Base-by-base conservation (phyloP, 2,797 vertebrate genomes). In the Acipenser transmontanus region DNA sequence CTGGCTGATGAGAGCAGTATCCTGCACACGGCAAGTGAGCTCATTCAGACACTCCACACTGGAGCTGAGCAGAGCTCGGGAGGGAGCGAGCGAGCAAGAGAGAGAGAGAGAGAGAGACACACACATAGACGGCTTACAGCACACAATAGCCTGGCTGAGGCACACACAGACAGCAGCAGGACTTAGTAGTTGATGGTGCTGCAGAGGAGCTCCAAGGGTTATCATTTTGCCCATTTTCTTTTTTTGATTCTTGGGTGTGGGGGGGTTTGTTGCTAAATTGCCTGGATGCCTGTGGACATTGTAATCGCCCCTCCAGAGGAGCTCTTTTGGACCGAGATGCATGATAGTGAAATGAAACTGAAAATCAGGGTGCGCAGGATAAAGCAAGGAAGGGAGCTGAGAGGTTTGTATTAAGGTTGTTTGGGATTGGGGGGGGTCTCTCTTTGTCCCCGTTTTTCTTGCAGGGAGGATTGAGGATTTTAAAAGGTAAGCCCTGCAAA, bases 281-380 rank as follows among this genome's bases (percentile, higher is more conserved):
- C 71, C 76, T 69, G 73, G 83, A 93, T 93, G 91, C 92, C 91
- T 82, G 77, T 94, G 82, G 90, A 93, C 87, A 88, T 94, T 79
- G 88, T 92, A 81, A 84, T 94, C 20, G 80, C 91, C 78, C 85
- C 91, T 61, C 81, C 80, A 57, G 88, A 92, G 88, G 87, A 92
- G 85, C 87, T 86, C 82, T 91, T 91, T 80, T 94, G 93, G 92
- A 82, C 89, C 8, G 88, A 90, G 74, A 84, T 89, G 77, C 91
- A 85, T 74, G 89, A 87, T 73, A 83, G 89, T 71, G 91, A 93
- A 84, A 92, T 93, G 91, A 93, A 93, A 86, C 87, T 94, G 88
- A 94, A 94, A 89, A 94, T 94, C 81, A 90, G 94, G 80, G 93
- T 93, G 79, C 91, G 91, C 71, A 88, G 92, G 76, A 92, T 92